Conservation (phyloP, 2,888 invertebrate species). For the Cataglyphis altisquamis region DNA sequence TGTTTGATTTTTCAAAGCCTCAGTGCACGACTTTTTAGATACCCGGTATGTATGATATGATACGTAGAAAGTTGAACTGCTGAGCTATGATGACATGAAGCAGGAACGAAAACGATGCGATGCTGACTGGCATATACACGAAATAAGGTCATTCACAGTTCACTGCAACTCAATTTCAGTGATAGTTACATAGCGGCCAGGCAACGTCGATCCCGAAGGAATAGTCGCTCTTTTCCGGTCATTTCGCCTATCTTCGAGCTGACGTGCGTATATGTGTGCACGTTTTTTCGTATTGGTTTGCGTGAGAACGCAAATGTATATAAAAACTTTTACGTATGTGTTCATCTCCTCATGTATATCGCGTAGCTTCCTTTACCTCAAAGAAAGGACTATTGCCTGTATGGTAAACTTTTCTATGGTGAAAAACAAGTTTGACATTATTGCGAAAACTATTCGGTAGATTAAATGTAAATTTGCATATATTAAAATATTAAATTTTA, state of each 20-base stretch:
- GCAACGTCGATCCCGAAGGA: slow-evolving; percentile 65
- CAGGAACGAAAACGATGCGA: slow-evolving; percentile 60
- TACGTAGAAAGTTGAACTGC: slow-evolving; percentile 51
- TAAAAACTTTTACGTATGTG: slow-evolving; percentile 6
- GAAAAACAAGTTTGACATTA: slow-evolving; percentile 10
- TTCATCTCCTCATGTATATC: background rate
- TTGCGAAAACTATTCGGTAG: slow-evolving; percentile 1
- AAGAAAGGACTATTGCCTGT: slow-evolving; percentile 8
- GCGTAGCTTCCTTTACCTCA: slow-evolving; percentile 3
- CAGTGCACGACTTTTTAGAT: background rate
- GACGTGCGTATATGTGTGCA: slow-evolving; percentile 17
- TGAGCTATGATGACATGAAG: slow-evolving; percentile 45
- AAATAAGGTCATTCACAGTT: slow-evolving; percentile 80
- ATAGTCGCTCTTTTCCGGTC: slow-evolving; percentile 66
- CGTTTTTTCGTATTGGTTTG: slow-evolving; percentile 36
- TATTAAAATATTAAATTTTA: background rate
- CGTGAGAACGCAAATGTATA: slow-evolving; percentile 23
- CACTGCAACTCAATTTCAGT: slow-evolving; percentile 79
- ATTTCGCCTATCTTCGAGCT: slow-evolving; percentile 58
- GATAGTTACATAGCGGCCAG: slow-evolving; percentile 75
- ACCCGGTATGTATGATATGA: slow-evolving; percentile 4
- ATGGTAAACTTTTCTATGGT: background rate
- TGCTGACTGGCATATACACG: slow-evolving; percentile 62
- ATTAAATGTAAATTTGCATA: background rate
- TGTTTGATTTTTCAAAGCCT: background rate